Conservation (phyloP, 92 coral and sea anemone species). For the Actinostola sp. region DNA sequence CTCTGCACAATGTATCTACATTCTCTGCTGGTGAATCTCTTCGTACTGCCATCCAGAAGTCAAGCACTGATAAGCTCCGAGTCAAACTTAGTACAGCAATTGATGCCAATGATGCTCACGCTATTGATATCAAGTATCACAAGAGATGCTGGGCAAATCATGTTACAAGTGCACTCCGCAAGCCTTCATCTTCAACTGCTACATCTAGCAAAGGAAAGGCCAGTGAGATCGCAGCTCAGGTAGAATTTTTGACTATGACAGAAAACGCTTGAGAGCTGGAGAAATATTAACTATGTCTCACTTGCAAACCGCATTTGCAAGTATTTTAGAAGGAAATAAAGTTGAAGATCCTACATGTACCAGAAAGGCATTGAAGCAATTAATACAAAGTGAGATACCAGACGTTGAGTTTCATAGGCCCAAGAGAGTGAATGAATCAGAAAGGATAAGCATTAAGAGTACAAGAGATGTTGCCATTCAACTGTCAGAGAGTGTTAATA, state of each 20-base stretch:
- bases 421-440: slow-evolving; percentile 64
- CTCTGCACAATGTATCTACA: slow-evolving; percentile 44
- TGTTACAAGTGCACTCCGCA: slow-evolving; percentile 53
- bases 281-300: slow-evolving; percentile 37
- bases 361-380: slow-evolving; percentile 52
- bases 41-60: slow-evolving; percentile 36
- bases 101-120: slow-evolving; percentile 59
- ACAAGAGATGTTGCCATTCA: slow-evolving; percentile 71
- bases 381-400: slow-evolving; percentile 52
- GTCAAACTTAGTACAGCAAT: slow-evolving; percentile 56
- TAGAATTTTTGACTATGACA: slow-evolving; percentile 63
- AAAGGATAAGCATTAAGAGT: slow-evolving; percentile 54
- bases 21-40: slow-evolving; percentile 59
- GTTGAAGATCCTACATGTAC: slow-evolving; percentile 31
- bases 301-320: slow-evolving; percentile 45
- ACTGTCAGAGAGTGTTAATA: slow-evolving; percentile 22
- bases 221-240: slow-evolving; percentile 62
- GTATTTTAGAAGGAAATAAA: slow-evolving; percentile 53
- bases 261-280: slow-evolving; percentile 29
- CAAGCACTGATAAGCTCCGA: slow-evolving; percentile 51
- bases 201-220: slow-evolving; percentile 19
- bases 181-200: slow-evolving; percentile 17
- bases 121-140: slow-evolving; percentile 69
- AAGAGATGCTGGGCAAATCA: slow-evolving; percentile 58
- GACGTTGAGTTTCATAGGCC: slow-evolving; percentile 62